Base-by-base conservation (phyloP, 2,797 vertebrate species). In the Enteromius mattozi region DNA sequence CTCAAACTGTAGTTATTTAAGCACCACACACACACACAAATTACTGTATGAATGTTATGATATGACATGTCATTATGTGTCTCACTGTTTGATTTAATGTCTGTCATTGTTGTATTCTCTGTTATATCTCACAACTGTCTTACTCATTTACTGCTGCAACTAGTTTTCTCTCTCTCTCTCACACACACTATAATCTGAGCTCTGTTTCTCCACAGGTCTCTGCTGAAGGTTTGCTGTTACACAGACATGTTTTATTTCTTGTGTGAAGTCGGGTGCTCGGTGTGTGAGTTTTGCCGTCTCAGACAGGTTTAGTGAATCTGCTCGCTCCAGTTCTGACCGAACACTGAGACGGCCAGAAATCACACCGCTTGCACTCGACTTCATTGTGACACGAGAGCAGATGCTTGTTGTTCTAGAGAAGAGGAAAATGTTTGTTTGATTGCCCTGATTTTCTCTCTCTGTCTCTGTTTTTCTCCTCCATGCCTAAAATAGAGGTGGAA, bases 401-500 rank as follows among this genome's bases (percentile, higher is more conserved):
- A 81, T 33, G 91, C 89, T 92, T 92, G 92, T 77, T 85, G 51
- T 63, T 61, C 75, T 37, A 42, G 51, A 61, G 65, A 86, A 68
- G 70, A 88, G 90, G 70, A 87, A 83, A 87, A 90, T 92, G 85
- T 88, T 79, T 95, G 93, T 95, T 91, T 86, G 91, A 89, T 91
- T 88, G 80, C 80, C 80, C 84, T 92, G 74, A 30, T 87, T 93
- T 86, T 94, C 81, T 92, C 86, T 89, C 81, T 91, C 80, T 91
- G n/a, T 93, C 84, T 86, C 24, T 87, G 47, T 86, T 56, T 80
- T 93, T 90, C 88, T 82, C 87, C 94, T 65, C 91, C 94, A 95
- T 93, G 94, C 94, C 93, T 97, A 96, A 97, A 95, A 95, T 98
- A 99, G 98, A 99, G 99, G 98, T 99, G 97, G 98, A 99, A 96